Evolutionary conservation across 2,113 vertebrate species (phyloP), one percentile per base, ranked within the genome.

Genomic region (Podarcis muralis): DNA sequence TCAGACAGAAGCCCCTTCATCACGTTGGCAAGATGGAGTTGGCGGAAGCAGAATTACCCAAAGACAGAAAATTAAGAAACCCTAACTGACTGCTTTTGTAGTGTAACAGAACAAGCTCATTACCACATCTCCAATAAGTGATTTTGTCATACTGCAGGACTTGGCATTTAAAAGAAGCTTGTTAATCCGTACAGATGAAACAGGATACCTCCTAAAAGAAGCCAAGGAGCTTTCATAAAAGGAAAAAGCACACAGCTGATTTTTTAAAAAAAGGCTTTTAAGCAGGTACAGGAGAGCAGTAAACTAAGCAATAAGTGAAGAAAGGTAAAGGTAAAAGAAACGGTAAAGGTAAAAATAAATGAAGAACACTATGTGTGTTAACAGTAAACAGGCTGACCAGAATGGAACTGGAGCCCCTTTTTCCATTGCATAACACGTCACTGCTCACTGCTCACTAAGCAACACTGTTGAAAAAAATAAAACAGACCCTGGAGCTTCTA

Each of bases 21-120:
- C 43, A 59, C 6, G 12, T 22, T 16, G 43, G n/a, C 5, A 72
- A 53, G 18, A 71, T 23, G 37, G 84, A 86, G 37, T 35, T 69
- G 65, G 43, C 2, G 25, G n/a, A 57, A 53, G 77, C 5, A 37
- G 37, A 81, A 81, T 57, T 81, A 71, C 23, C 77, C 48, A 43
- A 81, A 87, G 66, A 32, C 37, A 66, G 48, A 59, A 80, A 81
- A 71, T 87, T 72, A 87, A 69, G 48, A 81, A 87, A 71, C 43
- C n/a, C 6, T 37, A 87, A 72, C 15, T 2, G 30, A 72, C 77
- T 25, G 23, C 48, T 57, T 23, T 71, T n/a, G 7, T 16, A 32
- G 78, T 43, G 43, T 71, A 66, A 87, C 22, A n/a, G 53, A 80
- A 71, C 77, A 87, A 87, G 76, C 77, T 71, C 78, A 57, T 81